A percentile compares a stretch with the other conserved stretches of the same genome.
Conservation (phyloP, 1,140 invertebrate species). For the Nasonia vitripennis region DNA sequence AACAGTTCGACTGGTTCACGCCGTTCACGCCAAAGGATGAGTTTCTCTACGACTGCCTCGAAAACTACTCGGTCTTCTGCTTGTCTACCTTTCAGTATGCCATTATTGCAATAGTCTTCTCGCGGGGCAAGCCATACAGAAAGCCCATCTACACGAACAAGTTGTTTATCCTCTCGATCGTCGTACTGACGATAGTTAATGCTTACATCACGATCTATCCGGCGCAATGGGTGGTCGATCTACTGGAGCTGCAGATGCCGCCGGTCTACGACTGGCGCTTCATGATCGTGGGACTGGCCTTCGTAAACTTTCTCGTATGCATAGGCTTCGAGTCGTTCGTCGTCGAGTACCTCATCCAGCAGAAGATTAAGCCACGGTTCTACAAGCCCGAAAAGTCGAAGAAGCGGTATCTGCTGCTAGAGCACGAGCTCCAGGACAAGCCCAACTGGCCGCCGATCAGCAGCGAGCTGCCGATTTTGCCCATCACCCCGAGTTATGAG, state of each 20-base stretch:
- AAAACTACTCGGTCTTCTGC: constrained; percentile 91
- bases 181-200: constrained; percentile 80
- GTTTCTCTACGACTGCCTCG: constrained; percentile 78
- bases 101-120: constrained; percentile 91
- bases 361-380: constrained; percentile 74
- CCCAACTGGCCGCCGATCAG: constrained; percentile 64
- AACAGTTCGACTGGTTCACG: constrained; percentile 83
- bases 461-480: constrained; percentile 53
- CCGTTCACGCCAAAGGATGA: constrained; percentile 76
- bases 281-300: constrained; percentile 78
- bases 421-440: constrained; percentile 68
- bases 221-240: constrained; percentile 77
- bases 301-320: constrained; percentile 78
- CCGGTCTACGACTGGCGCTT: constrained; percentile 79
- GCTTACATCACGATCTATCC: constrained; percentile 84
- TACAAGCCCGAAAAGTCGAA: constrained; percentile 76
- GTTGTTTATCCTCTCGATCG: constrained; percentile 79
- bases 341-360: constrained; percentile 78
- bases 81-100: constrained; percentile 96
- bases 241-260: constrained; percentile 82
- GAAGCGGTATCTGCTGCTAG: constrained; percentile 76
- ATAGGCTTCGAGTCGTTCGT: constrained; percentile 79
- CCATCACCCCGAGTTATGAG: constrained; percentile 59
- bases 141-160: constrained; percentile 88
- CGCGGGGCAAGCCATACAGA: constrained; percentile 92